phyloP scores from a whole-genome alignment of 2,888 invertebrate genomes.

The Megamerina dolium region DNA sequence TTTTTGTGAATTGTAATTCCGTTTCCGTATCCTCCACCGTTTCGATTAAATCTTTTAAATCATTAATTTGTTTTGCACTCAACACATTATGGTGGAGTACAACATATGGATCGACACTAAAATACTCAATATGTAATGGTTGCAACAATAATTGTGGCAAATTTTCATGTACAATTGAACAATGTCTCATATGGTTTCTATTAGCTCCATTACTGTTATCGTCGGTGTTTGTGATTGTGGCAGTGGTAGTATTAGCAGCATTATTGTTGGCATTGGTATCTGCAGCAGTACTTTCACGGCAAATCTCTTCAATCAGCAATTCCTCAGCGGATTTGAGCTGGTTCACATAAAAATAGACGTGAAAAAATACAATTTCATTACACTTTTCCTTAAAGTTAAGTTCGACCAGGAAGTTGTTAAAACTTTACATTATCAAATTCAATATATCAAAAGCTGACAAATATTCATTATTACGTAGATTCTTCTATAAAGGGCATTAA shows the following conservation, averaged over 20 bases:
- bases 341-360: conserved; percentile 4
- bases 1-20: conserved; percentile 18
- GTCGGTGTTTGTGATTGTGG: conserved; percentile 9
- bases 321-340: conserved; percentile 29
- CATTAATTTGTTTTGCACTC: conserved; percentile 21
- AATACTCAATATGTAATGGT: conserved; percentile 28
- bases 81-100: conserved; percentile 32
- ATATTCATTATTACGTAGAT: no score
- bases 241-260: neutral
- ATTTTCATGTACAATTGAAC: conserved; percentile 19
- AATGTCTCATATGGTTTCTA: conserved; percentile 17
- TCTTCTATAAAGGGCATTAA: no score
- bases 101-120: conserved; percentile 33
- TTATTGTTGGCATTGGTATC: neutral
- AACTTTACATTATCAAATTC: neutral
- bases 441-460: no score
- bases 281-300: conserved; percentile 25
- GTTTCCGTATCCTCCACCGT: conserved; percentile 1
- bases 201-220: conserved; percentile 13
- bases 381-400: conserved; percentile 1
- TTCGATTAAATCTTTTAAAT: conserved; percentile 26
- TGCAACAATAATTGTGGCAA: conserved; percentile 20
- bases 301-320: conserved; percentile 31
- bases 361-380: no score
- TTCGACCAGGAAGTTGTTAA: neutral